Conservation (phyloP, 2,888 invertebrate species). For the Bellardia pandia region DNA sequence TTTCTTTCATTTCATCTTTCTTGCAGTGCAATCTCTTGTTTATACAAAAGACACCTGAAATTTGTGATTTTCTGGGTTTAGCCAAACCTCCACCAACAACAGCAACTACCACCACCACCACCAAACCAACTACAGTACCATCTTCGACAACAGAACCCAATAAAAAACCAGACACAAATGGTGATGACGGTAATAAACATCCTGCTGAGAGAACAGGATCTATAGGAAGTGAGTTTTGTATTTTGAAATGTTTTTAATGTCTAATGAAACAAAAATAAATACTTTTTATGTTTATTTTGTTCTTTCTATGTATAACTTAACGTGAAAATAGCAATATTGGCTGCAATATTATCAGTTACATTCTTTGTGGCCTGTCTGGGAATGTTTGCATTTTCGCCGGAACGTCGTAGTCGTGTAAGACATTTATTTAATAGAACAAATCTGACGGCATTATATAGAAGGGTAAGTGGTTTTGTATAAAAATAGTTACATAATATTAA, state of each 20-base stretch:
- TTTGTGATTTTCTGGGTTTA: constrained; percentile 81
- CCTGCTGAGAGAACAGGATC: constrained; percentile 77
- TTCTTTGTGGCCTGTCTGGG: constrained; percentile 79
- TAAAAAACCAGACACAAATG: constrained; percentile 38
- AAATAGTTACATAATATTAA: not conserved
- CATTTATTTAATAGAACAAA: constrained; percentile 79
- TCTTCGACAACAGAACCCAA: constrained; percentile 35
- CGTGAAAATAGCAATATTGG: constrained; percentile 77
- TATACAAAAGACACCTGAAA: constrained; percentile 81
- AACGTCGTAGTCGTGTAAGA: constrained; percentile 79
- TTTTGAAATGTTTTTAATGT: constrained; percentile 44
- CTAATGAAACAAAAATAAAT: constrained; percentile 34
- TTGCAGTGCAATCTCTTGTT: constrained; percentile 81
- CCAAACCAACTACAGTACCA: constrained; percentile 48
- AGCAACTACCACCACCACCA: constrained; percentile 66
- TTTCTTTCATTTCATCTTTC: constrained; percentile 49
- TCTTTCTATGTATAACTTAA: constrained; percentile 1
- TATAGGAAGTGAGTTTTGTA: constrained; percentile 79
- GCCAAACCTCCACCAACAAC: constrained; percentile 67
- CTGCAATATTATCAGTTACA: constrained; percentile 78
- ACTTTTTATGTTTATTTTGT: constrained; percentile 44
- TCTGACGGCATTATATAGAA: constrained; percentile 81
- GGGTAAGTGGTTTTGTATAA: constrained; percentile 76
- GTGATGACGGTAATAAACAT: constrained; percentile 58
- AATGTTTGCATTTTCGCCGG: constrained; percentile 80